phyloP scores from a whole-genome alignment of 2,113 vertebrate species.

The Ophiodon elongatus region DNA sequence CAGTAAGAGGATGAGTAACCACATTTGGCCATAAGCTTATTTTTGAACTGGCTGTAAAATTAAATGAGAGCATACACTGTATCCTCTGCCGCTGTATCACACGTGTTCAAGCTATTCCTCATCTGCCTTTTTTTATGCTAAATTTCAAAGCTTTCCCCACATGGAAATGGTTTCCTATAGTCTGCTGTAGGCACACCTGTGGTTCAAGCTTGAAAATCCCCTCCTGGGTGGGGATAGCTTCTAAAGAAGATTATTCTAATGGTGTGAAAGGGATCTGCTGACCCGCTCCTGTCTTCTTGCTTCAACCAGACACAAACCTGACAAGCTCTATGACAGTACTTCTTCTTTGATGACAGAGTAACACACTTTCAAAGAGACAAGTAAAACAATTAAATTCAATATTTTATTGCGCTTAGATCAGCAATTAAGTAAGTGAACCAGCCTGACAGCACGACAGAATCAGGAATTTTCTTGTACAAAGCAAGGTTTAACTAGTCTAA shows the following conservation, averaged over 20 bases:
- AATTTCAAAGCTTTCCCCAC: neutral
- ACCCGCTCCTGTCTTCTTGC: constrained; percentile 32
- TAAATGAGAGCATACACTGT: neutral
- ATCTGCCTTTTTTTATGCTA: constrained; percentile 10
- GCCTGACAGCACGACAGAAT: constrained; percentile 75
- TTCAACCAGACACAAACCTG: constrained; percentile 18
- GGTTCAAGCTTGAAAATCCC: constrained; percentile 39
- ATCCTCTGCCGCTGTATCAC: neutral
- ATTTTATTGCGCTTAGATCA: constrained; percentile 80
- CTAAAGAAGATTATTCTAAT: constrained; percentile 59
- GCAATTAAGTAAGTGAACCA: constrained; percentile 79
- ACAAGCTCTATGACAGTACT: neutral
- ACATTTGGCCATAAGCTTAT: constrained; percentile 52
- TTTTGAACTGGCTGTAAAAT: constrained; percentile 53
- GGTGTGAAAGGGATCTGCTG: constrained; percentile 44
- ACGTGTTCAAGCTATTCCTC: neutral
- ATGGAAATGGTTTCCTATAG: neutral
- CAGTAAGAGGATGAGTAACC: constrained; percentile 58
- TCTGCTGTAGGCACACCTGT: constrained; percentile 27
- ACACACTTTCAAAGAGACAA: constrained; percentile 39
- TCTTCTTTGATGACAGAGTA: constrained; percentile 3
- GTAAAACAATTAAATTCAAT: constrained; percentile 48
- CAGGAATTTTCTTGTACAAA: constrained; percentile 80
- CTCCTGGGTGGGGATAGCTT: constrained; percentile 20
- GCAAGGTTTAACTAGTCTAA: constrained; percentile 73